Evolutionary conservation across 2,888 invertebrate species (phyloP).

Genomic region (Caenorhabditis virilis): DNA sequence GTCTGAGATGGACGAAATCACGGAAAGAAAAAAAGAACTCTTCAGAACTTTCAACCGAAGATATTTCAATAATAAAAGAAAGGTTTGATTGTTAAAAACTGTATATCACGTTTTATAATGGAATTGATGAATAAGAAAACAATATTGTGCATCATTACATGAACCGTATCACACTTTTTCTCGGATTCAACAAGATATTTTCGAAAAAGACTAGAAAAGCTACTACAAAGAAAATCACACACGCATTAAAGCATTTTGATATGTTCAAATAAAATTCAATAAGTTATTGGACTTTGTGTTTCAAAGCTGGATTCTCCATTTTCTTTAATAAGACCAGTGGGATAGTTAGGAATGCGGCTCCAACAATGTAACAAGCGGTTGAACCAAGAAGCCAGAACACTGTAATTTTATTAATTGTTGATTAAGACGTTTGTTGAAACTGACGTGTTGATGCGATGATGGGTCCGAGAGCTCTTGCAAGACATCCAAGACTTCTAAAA

Average conservation of each 20-base stretch:
- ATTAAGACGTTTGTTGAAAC: neutral
- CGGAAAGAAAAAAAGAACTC: conserved; percentile 22
- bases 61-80: conserved; percentile 16
- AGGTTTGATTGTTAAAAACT: neutral
- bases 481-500: conserved; percentile 88
- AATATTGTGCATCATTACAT: neutral
- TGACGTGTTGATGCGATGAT: conserved; percentile 83
- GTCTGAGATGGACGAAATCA: conserved; percentile 41
- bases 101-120: neutral
- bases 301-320: conserved; percentile 37
- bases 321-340: conserved; percentile 72
- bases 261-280: no score
- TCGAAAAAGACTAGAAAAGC: no score
- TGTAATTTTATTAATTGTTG: conserved; percentile 71
- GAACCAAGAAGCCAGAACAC: conserved; percentile 92
- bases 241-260: no score
- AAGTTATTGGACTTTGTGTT: no score
- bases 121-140: neutral
- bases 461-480: conserved; percentile 90
- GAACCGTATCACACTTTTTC: no score
- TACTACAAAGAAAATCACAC: no score
- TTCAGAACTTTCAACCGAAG: conserved; percentile 32
- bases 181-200: no score
- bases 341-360: conserved; percentile 79
- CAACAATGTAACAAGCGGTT: conserved; percentile 80